Evolutionary conservation across 2,113 vertebrate species (phyloP), one percentile per base, ranked within the genome.

Genomic region (Rhineura floridana): DNA sequence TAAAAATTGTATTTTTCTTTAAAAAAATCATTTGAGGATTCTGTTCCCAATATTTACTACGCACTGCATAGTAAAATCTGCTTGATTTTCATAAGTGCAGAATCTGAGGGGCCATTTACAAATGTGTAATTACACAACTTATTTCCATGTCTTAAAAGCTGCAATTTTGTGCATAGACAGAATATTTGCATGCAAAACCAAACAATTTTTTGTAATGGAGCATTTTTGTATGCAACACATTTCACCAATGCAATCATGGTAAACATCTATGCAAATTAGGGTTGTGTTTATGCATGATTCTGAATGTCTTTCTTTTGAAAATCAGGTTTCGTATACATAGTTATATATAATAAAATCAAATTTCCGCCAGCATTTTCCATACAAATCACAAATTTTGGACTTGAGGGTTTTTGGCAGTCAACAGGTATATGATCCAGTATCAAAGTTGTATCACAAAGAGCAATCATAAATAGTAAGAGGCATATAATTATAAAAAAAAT

Each of bases 291-390:
- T 92, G 11, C 30, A 23, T 42, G 3, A n/a, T 83, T 87, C 30
- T 67, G 84, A 44, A 50, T 83, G 87, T 79, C 85, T 59, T 42
- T 85, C 3, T 46, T 91, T 92, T 89, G 79, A 88, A 65, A 84
- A 86, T 81, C 73, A 87, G 12, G 65, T 76, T 19, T 55, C 70
- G 36, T 84, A 21, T 85, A 39, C 62, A 75, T 78, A 80, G 72
- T 92, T 90, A 13, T 86, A 77, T 46, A 28, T 10, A 87, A 44
- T 90, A 89, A 39, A 92, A 77, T 76, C 62, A 0, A 0, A 21
- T 82, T 89, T 88, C 2, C 83, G 89, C 85, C 11, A 86, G 44
- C 19, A 93, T 86, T 88, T 89, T 5, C 59, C 75, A 72, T 75
- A 69, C 72, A 90, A 89, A 63, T 52, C 65, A 67, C 19, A 69